Conservation (phyloP, 2,113 vertebrate species). For the Aphyosemion australe region DNA sequence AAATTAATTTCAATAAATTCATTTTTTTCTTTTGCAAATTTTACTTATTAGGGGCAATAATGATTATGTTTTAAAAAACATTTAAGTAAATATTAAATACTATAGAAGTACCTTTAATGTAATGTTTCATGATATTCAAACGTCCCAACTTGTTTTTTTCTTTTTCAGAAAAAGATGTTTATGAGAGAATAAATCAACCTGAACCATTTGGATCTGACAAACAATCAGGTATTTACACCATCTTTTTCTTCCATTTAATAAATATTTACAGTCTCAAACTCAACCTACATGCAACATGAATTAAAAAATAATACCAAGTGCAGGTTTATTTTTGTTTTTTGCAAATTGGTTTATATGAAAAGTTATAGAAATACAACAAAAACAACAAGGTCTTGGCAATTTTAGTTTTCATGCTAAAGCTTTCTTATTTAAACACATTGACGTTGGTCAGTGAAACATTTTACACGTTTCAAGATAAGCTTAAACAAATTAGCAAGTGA, state of each 20-base stretch:
- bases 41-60: not conserved
- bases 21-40: not conserved
- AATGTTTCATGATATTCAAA: not conserved
- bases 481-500: too few relatives aligned
- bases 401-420: too few relatives aligned
- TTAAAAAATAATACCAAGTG: not conserved
- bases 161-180: conserved; percentile 71
- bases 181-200: conserved; percentile 18
- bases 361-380: not conserved
- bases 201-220: not conserved
- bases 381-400: too few relatives aligned
- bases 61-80: not conserved
- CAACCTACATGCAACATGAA: not conserved
- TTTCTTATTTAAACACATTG: not conserved
- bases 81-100: too few relatives aligned
- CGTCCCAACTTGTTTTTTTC: not conserved
- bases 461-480: too few relatives aligned
- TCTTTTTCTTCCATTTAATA: not conserved
- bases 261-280: not conserved
- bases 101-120: too few relatives aligned
- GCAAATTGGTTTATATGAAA: not conserved
- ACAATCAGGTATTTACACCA: conserved; percentile 57
- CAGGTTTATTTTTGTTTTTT: not conserved
- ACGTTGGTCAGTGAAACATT: not conserved
- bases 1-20: too few relatives aligned